Evolutionary conservation across 53 echinoderm and acorn worm species (phyloP), one percentile per base, ranked within the genome.

Genomic region (Glandiceps talaboti): DNA sequence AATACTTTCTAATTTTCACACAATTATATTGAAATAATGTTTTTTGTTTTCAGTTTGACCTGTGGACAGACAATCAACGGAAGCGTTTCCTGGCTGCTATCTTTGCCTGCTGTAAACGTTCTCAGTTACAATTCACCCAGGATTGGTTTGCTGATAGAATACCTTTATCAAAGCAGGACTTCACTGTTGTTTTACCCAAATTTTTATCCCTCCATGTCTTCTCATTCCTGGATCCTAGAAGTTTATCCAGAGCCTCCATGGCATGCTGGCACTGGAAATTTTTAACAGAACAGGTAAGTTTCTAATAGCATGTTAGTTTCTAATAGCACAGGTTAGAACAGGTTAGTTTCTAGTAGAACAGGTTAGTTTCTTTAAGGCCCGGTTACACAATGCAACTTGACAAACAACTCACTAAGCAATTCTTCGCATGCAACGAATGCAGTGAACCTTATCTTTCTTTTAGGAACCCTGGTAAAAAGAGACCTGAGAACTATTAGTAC

Each of bases 201-300:
- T 93, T 93, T 76, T 76, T 97, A 28, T 87, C 91, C 12, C 86
- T 97, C 31, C 88, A 93, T 82, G 92, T 97, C 73, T 85, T 97
- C 73, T 97, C 97, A 0, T 97, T 87, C 79, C 88, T 97, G 82
- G 97, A 97, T 79, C 97, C 97, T 0, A 85, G 97, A 0, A 97
- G 97, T 26, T 87, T 97, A 28, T 93, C 92, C 83, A 88, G 91
- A 27, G 97, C 93, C 0, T 85, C 87, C 72, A 85, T 82, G 85
- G 97, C 93, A 27, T 93, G 93, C 78, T 97, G 97, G 97, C 97
- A 97, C 30, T 97, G 97, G 97, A 91, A 91, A 79, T 97, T 91
- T 79, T 80, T 97, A 10, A 81, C 93, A 0, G 97, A 97, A 72
- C 97, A 93, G 93, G 97, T 97, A 32, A 26, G 75, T 45, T 45